A percentile compares a stretch with the other conserved stretches of the same genome.
phyloP scores from a whole-genome alignment of 1,140 invertebrate species.

The Drosophila kepulauana region DNA sequence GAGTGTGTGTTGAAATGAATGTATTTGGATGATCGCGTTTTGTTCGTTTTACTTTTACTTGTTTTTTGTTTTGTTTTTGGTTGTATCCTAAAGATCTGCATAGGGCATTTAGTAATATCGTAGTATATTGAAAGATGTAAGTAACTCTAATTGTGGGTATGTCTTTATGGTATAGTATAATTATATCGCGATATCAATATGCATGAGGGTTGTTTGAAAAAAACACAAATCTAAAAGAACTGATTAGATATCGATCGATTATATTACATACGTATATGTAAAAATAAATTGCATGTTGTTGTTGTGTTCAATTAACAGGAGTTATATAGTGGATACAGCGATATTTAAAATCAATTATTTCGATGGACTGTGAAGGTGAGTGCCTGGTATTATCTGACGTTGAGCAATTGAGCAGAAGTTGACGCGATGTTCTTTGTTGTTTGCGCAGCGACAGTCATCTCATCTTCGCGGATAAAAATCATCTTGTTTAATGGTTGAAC shows the following conservation, averaged over 20 bases:
- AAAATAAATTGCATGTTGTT: conserved; percentile 19
- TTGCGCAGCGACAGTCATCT: conserved; percentile 3
- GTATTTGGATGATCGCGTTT: conserved; percentile 24
- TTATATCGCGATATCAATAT: conserved; percentile 29
- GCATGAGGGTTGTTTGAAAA: conserved; percentile 20
- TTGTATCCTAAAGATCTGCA: conserved; percentile 31
- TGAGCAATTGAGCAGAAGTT: conserved; percentile 34
- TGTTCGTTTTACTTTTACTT: conserved; percentile 7
- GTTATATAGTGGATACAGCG: conserved; percentile 32
- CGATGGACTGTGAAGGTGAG: conserved; percentile 30
- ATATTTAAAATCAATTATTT: conserved; percentile 31
- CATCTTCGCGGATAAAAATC: not conserved
- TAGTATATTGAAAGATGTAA: conserved; percentile 40
- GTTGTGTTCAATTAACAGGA: conserved; percentile 16
- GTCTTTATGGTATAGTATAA: conserved; percentile 38
- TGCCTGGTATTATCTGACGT: conserved; percentile 16
- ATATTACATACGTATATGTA: conserved; percentile 43
- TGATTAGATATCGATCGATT: conserved; percentile 12
- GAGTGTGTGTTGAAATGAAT: conserved; percentile 39
- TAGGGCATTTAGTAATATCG: conserved; percentile 40
- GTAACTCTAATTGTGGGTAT: conserved; percentile 28
- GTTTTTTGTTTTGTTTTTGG: not conserved
- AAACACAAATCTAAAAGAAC: conserved; percentile 17
- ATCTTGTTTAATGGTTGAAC: conserved; percentile 2
- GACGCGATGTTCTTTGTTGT: not conserved